A percentile compares a stretch with the other conserved stretches of the same genome.
Evolutionary conservation across 2,888 invertebrate species (phyloP).

Genomic region (Hololepta plana): DNA sequence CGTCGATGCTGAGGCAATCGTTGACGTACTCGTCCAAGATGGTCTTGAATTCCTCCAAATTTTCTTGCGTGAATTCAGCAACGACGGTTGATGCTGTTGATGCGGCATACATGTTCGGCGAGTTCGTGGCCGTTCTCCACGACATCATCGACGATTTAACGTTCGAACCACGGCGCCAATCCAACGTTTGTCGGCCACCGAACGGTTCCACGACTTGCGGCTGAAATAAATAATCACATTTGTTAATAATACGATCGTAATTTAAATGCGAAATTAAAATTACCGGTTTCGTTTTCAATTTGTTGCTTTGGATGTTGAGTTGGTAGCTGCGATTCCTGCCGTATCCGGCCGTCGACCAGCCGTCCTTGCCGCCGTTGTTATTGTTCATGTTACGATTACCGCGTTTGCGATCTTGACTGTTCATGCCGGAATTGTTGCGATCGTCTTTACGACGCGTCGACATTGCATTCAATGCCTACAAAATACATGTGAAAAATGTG

Average conservation of each 20-base stretch:
- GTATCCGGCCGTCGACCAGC: conserved; percentile 19
- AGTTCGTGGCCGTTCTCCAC: conserved; percentile 21
- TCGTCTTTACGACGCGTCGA: conserved; percentile 41
- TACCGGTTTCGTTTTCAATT: conserved; percentile 30
- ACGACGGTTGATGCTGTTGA: too few relatives aligned
- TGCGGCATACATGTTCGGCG: conserved; percentile 30
- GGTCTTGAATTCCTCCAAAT: conserved; percentile 19
- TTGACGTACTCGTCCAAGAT: conserved; percentile 22
- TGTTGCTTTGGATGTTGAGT: conserved; percentile 30
- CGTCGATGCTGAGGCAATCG: conserved; percentile 18
- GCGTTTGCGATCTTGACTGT: conserved; percentile 19
- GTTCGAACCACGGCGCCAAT: conserved; percentile 26
- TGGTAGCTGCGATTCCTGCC: conserved; percentile 15
- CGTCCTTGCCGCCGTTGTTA: conserved; percentile 21
- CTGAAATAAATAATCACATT: too few relatives aligned
- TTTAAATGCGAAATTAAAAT: too few relatives aligned
- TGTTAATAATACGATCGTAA: too few relatives aligned
- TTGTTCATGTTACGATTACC: conserved; percentile 16
- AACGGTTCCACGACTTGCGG: conserved; percentile 27
- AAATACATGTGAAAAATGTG: too few relatives aligned
- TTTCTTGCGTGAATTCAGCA: conserved; percentile 13
- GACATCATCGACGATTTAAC: conserved; percentile 14
- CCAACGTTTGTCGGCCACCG: conserved; percentile 26
- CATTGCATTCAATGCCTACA: conserved; percentile 20
- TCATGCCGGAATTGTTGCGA: conserved; percentile 21